Evolutionary conservation across 2,797 vertebrate species (phyloP).

Genomic region (Dipus sagitta): DNA sequence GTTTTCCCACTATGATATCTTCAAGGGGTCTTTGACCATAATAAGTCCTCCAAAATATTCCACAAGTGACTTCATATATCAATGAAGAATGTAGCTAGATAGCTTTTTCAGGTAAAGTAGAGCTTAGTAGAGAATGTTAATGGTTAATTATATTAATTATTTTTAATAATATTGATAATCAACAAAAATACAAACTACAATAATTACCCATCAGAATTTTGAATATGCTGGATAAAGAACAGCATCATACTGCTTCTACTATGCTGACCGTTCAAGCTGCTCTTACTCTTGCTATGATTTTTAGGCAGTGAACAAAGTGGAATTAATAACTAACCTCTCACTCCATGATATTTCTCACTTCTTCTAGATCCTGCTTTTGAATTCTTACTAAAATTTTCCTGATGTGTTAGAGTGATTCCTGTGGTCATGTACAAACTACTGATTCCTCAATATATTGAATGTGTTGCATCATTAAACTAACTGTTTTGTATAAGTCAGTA

Average conservation of each 20-base stretch:
- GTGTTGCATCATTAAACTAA: background rate
- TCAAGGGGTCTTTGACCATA: background rate
- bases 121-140: background rate
- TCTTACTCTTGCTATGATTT: background rate
- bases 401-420: background rate
- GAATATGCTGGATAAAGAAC: background rate
- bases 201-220: background rate
- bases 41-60: background rate
- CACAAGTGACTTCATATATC: background rate
- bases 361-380: background rate
- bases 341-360: background rate
- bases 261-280: background rate
- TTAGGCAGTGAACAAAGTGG: background rate
- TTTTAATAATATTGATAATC: background rate
- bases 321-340: no score
- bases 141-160: background rate
- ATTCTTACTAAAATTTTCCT: background rate
- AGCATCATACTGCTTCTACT: background rate
- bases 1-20: background rate
- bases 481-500: background rate
- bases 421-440: background rate
- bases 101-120: background rate
- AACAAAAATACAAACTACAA: background rate
- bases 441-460: background rate
- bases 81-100: background rate